These are phyloP conservation scores for Anthopleura sola DNA, from an alignment of 64 coral and sea anemone species.

Conservation along the genomic window DNA sequence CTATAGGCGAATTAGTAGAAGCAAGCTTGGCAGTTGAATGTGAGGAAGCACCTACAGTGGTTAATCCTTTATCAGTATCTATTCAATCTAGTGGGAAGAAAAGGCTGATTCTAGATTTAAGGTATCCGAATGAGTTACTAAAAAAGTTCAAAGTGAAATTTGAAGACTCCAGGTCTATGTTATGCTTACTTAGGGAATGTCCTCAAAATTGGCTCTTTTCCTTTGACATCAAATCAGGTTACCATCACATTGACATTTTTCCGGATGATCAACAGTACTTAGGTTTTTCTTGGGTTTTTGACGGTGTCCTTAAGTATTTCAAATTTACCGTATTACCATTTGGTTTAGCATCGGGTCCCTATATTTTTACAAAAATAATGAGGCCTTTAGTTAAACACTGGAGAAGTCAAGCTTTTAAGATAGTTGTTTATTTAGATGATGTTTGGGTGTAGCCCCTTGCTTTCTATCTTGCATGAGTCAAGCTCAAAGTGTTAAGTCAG, in stretches of 20 bases:
- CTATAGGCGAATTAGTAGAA: conserved; percentile 42
- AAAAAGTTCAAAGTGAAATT: conserved; percentile 60
- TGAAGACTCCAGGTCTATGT: conserved; percentile 55
- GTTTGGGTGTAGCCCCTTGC: conserved; percentile 4
- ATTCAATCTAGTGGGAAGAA: conserved; percentile 75
- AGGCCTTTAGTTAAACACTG: conserved; percentile 46
- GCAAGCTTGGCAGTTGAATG: conserved; percentile 39
- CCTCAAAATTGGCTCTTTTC: no score
- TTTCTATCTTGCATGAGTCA: not conserved
- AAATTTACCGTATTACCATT: conserved; percentile 44
- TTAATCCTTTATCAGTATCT: conserved; percentile 56
- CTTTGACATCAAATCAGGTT: conserved; percentile 59
- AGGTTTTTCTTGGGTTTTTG: no score
- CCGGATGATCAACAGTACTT: conserved; percentile 21
- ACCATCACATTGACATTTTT: conserved; percentile 56
- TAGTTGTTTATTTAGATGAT: conserved; percentile 37
- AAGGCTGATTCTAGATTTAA: conserved; percentile 56
- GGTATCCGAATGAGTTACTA: conserved; percentile 50
- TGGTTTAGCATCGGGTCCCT: conserved; percentile 37
- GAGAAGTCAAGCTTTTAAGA: no score
- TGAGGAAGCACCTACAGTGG: conserved; percentile 25
- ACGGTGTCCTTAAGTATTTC: conserved; percentile 24
- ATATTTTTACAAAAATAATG: conserved; percentile 46
- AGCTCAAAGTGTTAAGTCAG: not conserved
- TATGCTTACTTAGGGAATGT: no score